phyloP scores from a whole-genome alignment of 1,140 invertebrate species.

The Kradibia gibbosae region DNA sequence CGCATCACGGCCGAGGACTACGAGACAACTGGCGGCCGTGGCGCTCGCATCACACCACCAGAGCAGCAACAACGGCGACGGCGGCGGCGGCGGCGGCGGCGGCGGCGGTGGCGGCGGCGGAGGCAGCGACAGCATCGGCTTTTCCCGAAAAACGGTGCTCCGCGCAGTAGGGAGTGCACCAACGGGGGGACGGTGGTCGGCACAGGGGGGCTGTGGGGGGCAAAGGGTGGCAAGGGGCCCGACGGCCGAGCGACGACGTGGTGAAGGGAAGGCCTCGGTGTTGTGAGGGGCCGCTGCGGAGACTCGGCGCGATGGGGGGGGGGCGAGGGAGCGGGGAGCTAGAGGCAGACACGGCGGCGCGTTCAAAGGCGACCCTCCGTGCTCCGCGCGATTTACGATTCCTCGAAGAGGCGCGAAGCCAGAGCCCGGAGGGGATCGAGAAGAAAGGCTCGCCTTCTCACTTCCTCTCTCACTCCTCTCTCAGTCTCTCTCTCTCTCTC shows the following conservation, averaged over 20 bases:
- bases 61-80: too few relatives aligned
- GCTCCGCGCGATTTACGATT: constrained; percentile 41
- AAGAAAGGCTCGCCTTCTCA: neutral
- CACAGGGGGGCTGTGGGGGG: too few relatives aligned
- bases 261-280: too few relatives aligned
- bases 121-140: constrained; percentile 33
- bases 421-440: neutral
- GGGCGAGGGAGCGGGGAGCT: neutral
- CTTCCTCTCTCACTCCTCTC: neutral
- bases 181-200: neutral
- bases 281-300: neutral
- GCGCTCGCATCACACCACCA: constrained; percentile 39
- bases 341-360: constrained; percentile 14
- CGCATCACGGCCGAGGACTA: neutral
- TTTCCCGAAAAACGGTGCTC: constrained; percentile 40
- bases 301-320: neutral
- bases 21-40: constrained; percentile 29
- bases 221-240: too few relatives aligned
- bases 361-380: constrained; percentile 42
- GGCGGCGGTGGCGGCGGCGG: too few relatives aligned
- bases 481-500: too few relatives aligned
- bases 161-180: constrained; percentile 9
- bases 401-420: constrained; percentile 38
- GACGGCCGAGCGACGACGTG: too few relatives aligned
- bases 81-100: too few relatives aligned